These are phyloP conservation scores for Hypercompe scribonia DNA, from an alignment of 2,888 invertebrate genomes.

Conservation along the genomic window DNA sequence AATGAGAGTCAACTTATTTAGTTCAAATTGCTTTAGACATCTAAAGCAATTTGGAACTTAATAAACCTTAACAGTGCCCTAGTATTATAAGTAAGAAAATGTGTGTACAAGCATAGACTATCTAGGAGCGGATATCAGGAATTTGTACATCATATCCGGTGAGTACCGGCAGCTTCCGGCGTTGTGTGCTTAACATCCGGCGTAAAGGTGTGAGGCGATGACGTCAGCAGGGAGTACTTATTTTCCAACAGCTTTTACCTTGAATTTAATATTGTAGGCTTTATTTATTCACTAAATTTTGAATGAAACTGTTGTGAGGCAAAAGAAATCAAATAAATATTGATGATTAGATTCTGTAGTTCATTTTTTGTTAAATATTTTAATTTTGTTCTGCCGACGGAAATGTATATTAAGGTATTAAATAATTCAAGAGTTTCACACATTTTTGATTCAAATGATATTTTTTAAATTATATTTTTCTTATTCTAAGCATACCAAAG, in stretches of 20 bases:
- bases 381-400: too few species aligned
- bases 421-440: too few species aligned
- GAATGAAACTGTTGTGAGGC: too few species aligned
- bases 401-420: too few species aligned
- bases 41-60: background rate
- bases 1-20: background rate
- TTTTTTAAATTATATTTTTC: too few species aligned
- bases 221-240: slow-evolving; percentile 34
- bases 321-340: too few species aligned
- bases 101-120: slow-evolving; percentile 54
- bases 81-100: slow-evolving; percentile 10
- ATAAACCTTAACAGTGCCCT: background rate
- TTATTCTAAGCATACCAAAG: too few species aligned
- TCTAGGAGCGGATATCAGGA: slow-evolving; percentile 73
- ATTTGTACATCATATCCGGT: slow-evolving; percentile 82
- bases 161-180: slow-evolving; percentile 75
- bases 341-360: too few species aligned
- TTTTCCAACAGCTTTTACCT: slow-evolving; percentile 12
- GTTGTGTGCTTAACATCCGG: slow-evolving; percentile 59
- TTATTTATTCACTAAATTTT: background rate
- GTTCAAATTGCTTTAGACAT: too few species aligned
- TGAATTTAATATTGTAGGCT: background rate
- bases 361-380: too few species aligned
- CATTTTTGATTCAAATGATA: too few species aligned
- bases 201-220: slow-evolving; percentile 37